Evolutionary conservation across 2,888 invertebrate genomes (phyloP).

Genomic region (Ditula angustiorana): DNA sequence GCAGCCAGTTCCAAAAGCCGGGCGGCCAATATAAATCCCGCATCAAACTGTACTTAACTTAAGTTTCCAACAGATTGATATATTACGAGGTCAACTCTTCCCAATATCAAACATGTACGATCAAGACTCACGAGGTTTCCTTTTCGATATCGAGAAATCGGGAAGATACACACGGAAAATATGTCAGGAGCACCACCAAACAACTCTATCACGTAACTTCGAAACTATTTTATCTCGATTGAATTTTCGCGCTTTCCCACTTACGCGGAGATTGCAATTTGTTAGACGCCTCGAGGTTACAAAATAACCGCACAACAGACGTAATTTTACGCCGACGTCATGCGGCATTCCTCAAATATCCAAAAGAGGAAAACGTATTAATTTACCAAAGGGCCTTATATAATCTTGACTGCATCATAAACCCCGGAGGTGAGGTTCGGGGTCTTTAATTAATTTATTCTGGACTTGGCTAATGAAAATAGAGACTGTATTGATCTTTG

Average conservation of each 20-base stretch:
- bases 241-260: constrained; percentile 56
- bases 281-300: constrained; percentile 53
- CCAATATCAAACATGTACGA: constrained; percentile 20
- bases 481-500: neutral
- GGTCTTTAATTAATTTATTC: constrained; percentile 2
- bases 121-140: constrained; percentile 26
- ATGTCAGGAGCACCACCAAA: constrained; percentile 23
- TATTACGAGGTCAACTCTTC: constrained; percentile 14
- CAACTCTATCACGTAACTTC: constrained; percentile 38
- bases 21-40: constrained; percentile 1
- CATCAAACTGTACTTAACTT: constrained; percentile 14
- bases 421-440: constrained; percentile 1
- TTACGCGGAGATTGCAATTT: constrained; percentile 58
- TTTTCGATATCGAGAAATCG: constrained; percentile 27
- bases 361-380: constrained; percentile 20
- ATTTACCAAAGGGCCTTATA: constrained; percentile 34
- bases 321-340: constrained; percentile 49
- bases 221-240: constrained; percentile 59
- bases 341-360: constrained; percentile 30
- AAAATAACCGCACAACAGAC: constrained; percentile 48
- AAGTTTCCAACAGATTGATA: constrained; percentile 22
- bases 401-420: constrained; percentile 9
- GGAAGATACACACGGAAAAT: constrained; percentile 28
- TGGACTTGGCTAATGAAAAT: constrained; percentile 1
- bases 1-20: neutral